Conservation (phyloP, 37 sponge, comb jelly and placozoan species). For the Hexactinellida sp. region DNA sequence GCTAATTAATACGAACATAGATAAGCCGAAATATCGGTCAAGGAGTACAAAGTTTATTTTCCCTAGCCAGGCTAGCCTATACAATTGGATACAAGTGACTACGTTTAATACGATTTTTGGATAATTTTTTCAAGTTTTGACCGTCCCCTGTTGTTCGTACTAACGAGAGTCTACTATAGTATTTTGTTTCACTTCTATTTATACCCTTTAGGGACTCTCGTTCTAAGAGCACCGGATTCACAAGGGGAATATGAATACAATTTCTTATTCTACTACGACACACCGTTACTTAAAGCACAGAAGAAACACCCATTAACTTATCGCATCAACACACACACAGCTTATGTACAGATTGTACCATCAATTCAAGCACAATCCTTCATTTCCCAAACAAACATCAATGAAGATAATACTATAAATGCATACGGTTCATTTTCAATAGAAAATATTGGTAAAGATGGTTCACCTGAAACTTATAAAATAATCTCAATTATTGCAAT, state of each 20-base stretch:
- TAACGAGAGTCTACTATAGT: too few relatives aligned
- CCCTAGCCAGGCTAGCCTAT: too few relatives aligned
- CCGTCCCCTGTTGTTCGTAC: too few relatives aligned
- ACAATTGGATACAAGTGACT: too few relatives aligned
- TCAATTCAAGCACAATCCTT: background rate
- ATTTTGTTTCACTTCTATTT: too few relatives aligned
- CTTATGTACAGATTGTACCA: background rate
- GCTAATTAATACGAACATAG: too few relatives aligned
- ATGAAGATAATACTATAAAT: background rate
- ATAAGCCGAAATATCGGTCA: too few relatives aligned
- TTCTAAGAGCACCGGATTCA: background rate
- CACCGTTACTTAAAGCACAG: background rate
- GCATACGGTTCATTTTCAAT: conserved; percentile 1
- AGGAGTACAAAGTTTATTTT: too few relatives aligned
- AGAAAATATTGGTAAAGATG: conserved; percentile 10
- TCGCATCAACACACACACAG: background rate
- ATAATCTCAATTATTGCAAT: background rate
- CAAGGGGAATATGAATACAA: background rate
- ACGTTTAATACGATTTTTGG: too few relatives aligned
- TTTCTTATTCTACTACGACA: background rate
- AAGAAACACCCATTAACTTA: background rate
- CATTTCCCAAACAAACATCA: background rate
- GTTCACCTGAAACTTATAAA: conserved; percentile 6
- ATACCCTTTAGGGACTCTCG: background rate
- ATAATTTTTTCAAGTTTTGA: too few relatives aligned